Conservation (phyloP, 2,888 invertebrate genomes). For the Ophioninae sp. region DNA sequence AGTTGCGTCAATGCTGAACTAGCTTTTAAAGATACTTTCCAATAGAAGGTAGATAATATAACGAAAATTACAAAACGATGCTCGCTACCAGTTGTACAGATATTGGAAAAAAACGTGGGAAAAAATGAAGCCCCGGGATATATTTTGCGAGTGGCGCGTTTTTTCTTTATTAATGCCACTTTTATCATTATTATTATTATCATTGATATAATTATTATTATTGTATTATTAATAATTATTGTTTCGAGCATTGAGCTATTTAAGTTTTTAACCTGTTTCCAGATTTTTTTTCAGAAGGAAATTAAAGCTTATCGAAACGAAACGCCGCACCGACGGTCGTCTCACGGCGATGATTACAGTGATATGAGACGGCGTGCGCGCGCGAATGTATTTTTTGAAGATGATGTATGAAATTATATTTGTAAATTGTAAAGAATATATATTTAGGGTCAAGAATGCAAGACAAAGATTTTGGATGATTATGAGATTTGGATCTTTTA, state of each 20-base stretch:
- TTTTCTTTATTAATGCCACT: constrained; percentile 33
- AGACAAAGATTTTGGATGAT: constrained; percentile 32
- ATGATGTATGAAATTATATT: constrained; percentile 78
- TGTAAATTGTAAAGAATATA: constrained; percentile 79
- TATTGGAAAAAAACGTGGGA: constrained; percentile 40
- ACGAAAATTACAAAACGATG: constrained; percentile 60
- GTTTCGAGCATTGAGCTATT: constrained; percentile 70
- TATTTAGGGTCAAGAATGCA: constrained; percentile 61
- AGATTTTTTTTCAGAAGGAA: constrained; percentile 68
- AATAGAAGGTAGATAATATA: constrained; percentile 62
- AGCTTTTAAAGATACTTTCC: constrained; percentile 68
- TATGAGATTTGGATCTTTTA: constrained; percentile 40
- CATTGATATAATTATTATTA: constrained; percentile 60
- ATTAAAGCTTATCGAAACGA: constrained; percentile 27
- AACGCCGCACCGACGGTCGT: constrained; percentile 32
- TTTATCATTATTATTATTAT: constrained; percentile 59
- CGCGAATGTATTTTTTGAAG: constrained; percentile 78
- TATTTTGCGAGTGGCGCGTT: constrained; percentile 55
- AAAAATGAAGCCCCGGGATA: constrained; percentile 45
- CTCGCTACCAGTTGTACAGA: constrained; percentile 69
- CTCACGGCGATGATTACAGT: constrained; percentile 60
- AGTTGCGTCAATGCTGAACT: constrained; percentile 52
- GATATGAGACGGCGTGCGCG: constrained; percentile 66
- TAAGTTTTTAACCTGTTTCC: constrained; percentile 74
- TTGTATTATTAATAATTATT: constrained; percentile 63